Base-by-base conservation (phyloP, 2,797 vertebrate genomes). In the Alca torda region DNA sequence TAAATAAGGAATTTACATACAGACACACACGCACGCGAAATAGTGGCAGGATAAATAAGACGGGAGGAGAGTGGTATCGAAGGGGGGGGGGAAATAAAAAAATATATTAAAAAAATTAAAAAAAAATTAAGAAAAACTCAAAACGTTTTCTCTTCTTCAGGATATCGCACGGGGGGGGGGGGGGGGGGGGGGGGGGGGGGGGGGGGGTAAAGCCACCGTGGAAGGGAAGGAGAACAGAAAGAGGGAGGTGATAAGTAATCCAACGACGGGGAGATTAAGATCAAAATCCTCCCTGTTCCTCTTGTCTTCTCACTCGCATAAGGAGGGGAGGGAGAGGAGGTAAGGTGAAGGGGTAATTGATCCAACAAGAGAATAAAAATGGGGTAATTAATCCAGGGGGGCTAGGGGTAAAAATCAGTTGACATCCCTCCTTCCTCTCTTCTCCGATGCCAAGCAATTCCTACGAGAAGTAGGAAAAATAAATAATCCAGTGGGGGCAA, bases 401-500 rank as follows among this genome's bases (percentile, higher is more conserved):
- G 60, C 67, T 94, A 92, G 72, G 92, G 94, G 84, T 75, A 96
- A 96, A 96, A 96, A 93, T 88, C 93, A 86, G 90, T 90, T 94
- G 94, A 93, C 93, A 96, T 94, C 89, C 92, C 90, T 96, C 95
- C 90, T 96, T 83, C 93, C 89, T 89, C 92, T 94, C 75, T 95
- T 94, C 93, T 93, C 89, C 37, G 90, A 90, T 87, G 91, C 90
- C 95, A 78, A 96, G 85, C 73, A 53, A 88, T 61, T 61, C 59
- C 59, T 61, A 61, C 16, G 93, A 95, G 90, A 89, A 93, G 89
- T 82, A 84, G 90, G 93, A 89, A 85, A 93, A 94, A 94, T 95
- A 97, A 97, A 97, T 97, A 97, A 97, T 97, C 97, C 97, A 90
- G 85, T 46, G 89, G 90, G 95, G 97, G 90, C 69, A 97, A 95